Percentiles rank a stretch among this genome's conserved stretches.
phyloP scores from a whole-genome alignment of 2,797 vertebrate genomes.

The Tolypeutes matacus region DNA sequence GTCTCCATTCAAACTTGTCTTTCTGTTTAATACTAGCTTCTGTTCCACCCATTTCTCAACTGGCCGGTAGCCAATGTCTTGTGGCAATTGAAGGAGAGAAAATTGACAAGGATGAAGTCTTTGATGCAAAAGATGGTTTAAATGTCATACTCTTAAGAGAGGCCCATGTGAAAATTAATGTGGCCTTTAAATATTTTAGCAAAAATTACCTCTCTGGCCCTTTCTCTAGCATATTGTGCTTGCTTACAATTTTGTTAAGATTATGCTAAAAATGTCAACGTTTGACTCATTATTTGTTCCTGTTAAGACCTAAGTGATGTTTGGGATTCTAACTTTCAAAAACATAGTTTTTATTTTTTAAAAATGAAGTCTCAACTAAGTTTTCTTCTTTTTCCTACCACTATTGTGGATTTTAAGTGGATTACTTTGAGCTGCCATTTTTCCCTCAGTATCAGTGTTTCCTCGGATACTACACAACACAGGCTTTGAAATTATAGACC shows the following conservation, averaged over 20 bases:
- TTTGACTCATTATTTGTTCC: slow-evolving; percentile 4
- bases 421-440: not conserved
- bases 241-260: not conserved
- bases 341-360: slow-evolving; percentile 47
- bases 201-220: not conserved
- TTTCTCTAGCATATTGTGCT: not conserved
- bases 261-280: not conserved
- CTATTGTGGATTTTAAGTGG: not conserved
- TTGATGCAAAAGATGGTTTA: slow-evolving; percentile 34
- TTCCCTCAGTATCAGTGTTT: not conserved
- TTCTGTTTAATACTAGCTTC: not conserved
- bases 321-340: not conserved
- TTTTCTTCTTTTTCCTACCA: no score
- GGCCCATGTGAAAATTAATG: not conserved
- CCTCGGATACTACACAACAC: not conserved
- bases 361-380: not conserved
- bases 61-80: not conserved
- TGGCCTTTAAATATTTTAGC: not conserved
- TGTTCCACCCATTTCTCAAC: not conserved
- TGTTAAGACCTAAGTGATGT: not conserved
- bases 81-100: not conserved
- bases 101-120: not conserved
- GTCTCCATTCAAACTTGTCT: not conserved
- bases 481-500: not conserved
- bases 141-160: not conserved